Base-by-base conservation (phyloP, 2,797 vertebrate species). In the Carapus acus region DNA sequence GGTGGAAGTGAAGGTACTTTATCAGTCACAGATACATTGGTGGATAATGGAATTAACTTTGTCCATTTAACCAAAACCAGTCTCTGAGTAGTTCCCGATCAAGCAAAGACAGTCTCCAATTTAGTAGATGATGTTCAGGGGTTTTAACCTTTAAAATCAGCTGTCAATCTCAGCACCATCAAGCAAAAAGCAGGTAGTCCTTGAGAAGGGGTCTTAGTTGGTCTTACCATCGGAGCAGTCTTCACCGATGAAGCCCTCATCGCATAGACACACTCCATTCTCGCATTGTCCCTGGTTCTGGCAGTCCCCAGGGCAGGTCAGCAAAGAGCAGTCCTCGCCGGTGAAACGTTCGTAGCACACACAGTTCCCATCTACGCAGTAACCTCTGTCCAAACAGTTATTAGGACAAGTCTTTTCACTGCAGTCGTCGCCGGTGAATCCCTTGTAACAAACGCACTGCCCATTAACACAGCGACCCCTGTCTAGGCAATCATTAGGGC, bases 291-390 rank as follows among this genome's bases (percentile, higher is more conserved):
- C 89, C 48, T 82, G 82, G 76, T 88, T 75, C 27, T 80, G 88
- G 56, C 96, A 99, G 68, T 97, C 88, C 0, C 58, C 79, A 0
- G 91, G 91, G 43, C 94, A 97, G 19, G 85, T 87, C 53, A 83
- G 82, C 18, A 89, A 77, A 0, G 58, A 79, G 8, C 96, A 98
- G 81, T 95, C 90, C 1, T 58, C 69, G 0, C 94, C 94, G 0
- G 62, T 76, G 80, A 90, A 98, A 1, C 91, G 92, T 45, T 95
- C 89, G 5, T 78, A 83, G 41, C 89, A 91, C 23, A 89, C 65
- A 14, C 89, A 91, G 56, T 37, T 74, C 33, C 89, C 89, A 0
- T 92, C 62, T 1, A 92, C 68, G 0, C 96, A 98, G 71, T 87
- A 91, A 1, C 96, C 96, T 0, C 31, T 87, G 41, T 72, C 64